Evolutionary conservation across 2,113 vertebrate genomes (phyloP), one percentile per base, ranked within the genome.

Genomic region (Macquaria australasica): DNA sequence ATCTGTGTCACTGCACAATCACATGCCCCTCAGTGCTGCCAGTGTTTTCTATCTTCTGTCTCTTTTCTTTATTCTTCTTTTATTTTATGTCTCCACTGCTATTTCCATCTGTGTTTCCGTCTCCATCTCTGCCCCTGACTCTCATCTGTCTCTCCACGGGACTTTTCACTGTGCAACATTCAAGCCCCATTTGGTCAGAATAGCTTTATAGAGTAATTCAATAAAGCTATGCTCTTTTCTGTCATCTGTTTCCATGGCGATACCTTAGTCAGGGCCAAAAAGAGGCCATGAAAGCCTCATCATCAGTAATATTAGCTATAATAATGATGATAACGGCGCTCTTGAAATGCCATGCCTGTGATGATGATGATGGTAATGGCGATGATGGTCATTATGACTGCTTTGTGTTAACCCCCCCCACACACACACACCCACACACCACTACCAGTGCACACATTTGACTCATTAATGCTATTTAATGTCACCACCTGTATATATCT

Each of bases 181-280:
- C 90, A 92, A 88, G 91, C 86, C 79, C 92, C 90, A 93, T 95
- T 94, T 93, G 84, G 91, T 88, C 88, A 90, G 86, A 92, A 93
- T 91, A 87, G 89, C 90, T 93, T 93, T 89, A 85, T 83, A 67
- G 88, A 77, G 86, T 92, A 93, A 91, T 92, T 93, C 86, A 93
- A 92, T 95, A 91, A 94, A 88, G 87, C 87, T 79, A 59, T 87
- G 84, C 79, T 88, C 87, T 90, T 94, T 93, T 85, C 85, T 92
- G 86, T 87, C 91, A 89, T 93, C 93, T 91, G 93, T 95, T 95
- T 92, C 94, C 94, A 95, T 95, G 93, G 91, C 80, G 68, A 95
- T 93, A 78, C 80, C 86, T 92, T 84, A 90, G 90, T 79, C 88
- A 70, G 92, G 91, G 91, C 91, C 92, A 90, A 91, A 84, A 74